Evolutionary conservation across 2,797 vertebrate genomes (phyloP).

Genomic region (Antrozous pallidus): DNA sequence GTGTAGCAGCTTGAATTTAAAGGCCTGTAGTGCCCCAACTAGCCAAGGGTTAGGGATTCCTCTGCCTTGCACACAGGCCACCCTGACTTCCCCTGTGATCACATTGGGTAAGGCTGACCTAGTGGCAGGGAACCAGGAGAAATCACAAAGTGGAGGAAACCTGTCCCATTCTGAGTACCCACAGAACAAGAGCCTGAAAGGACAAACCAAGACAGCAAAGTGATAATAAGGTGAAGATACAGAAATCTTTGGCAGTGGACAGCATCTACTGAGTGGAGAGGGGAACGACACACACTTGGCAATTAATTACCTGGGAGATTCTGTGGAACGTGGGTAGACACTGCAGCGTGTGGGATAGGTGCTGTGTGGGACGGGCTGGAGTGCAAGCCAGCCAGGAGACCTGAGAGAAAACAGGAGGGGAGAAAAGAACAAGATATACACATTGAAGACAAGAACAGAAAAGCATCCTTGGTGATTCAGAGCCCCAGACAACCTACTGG

Average conservation of each 20-base stretch:
- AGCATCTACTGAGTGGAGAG: background rate
- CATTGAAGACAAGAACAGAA: slow-evolving; percentile 70
- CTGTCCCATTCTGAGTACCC: background rate
- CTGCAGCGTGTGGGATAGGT: slow-evolving; percentile 84
- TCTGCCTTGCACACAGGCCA: background rate
- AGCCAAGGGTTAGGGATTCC: background rate
- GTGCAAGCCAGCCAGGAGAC: slow-evolving; percentile 88
- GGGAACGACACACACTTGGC: background rate
- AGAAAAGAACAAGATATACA: slow-evolving; percentile 76
- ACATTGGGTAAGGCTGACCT: background rate
- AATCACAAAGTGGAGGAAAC: background rate
- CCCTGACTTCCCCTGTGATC: background rate
- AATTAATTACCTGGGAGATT: slow-evolving; percentile 88
- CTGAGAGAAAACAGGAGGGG: slow-evolving; percentile 83
- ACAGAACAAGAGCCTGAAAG: background rate
- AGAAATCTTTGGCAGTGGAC: background rate
- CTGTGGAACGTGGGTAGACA: slow-evolving; percentile 85
- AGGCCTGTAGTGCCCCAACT: background rate
- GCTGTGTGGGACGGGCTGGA: slow-evolving; percentile 84
- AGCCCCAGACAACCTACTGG: slow-evolving; percentile 33
- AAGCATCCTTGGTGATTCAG: slow-evolving; percentile 51
- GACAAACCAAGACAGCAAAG: background rate
- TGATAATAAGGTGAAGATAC: background rate
- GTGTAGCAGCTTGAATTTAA: background rate
- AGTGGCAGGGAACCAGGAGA: background rate